A percentile compares a stretch with the other conserved stretches of the same genome.
phyloP scores from a whole-genome alignment of 2,888 invertebrate species.

The Bibio marci region DNA sequence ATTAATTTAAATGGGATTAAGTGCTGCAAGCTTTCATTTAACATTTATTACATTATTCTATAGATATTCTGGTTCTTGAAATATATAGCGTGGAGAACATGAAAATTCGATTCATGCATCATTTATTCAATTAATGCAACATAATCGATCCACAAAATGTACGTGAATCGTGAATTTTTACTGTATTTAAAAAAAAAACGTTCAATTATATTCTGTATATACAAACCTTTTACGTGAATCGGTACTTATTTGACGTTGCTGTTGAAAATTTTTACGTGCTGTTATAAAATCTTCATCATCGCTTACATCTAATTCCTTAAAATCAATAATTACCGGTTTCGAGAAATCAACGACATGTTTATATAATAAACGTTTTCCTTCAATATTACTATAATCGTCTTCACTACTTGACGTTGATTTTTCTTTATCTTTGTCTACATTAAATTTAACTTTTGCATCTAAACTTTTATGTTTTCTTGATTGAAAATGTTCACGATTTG shows the following conservation, averaged over 20 bases:
- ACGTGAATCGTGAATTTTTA: too few relatives aligned
- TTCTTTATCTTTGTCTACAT: constrained; percentile 20
- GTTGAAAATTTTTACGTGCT: constrained; percentile 41
- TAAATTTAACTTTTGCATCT: constrained; percentile 28
- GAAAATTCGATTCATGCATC: too few relatives aligned
- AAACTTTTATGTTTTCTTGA: constrained; percentile 29
- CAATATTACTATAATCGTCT: constrained; percentile 24
- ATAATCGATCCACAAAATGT: too few relatives aligned
- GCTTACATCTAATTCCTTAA: constrained; percentile 23
- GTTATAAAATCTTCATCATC: constrained; percentile 35
- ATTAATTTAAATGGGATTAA: too few relatives aligned
- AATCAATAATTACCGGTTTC: constrained; percentile 28
- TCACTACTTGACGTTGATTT: constrained; percentile 25
- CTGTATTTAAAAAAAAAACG: not conserved
- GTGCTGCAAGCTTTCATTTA: too few relatives aligned
- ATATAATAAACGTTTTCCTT: constrained; percentile 26
- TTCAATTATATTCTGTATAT: too few relatives aligned
- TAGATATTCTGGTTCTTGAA: too few relatives aligned
- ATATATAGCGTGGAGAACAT: too few relatives aligned
- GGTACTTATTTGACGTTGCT: constrained; percentile 41
- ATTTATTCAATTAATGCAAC: too few relatives aligned
- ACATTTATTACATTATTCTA: too few relatives aligned
- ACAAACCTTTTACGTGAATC: constrained; percentile 39
- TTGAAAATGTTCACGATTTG: constrained; percentile 27
- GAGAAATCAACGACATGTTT: constrained; percentile 26